Evolutionary conservation across 1,140 invertebrate species (phyloP).

Genomic region (Ptiloglossa arizonensis): DNA sequence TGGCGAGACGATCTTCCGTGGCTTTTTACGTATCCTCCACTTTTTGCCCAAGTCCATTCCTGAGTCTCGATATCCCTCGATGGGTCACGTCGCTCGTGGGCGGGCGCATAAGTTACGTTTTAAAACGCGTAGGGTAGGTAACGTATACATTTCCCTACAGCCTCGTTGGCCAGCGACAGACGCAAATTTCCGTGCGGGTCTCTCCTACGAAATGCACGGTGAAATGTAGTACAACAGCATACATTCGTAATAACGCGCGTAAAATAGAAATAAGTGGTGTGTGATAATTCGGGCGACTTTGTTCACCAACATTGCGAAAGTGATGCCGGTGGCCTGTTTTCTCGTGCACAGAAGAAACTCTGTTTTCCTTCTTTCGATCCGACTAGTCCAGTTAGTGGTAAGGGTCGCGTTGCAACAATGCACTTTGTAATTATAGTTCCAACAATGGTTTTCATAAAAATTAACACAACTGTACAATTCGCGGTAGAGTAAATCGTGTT

Average conservation of each 20-base stretch:
- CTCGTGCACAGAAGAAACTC: conserved; percentile 21
- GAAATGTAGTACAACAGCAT: neutral
- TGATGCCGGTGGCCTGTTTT: conserved; percentile 18
- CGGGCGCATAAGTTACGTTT: conserved; percentile 61
- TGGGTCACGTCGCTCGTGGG: conserved; percentile 13
- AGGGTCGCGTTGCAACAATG: no score
- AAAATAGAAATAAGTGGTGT: conserved; percentile 64
- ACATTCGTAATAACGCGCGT: conserved; percentile 19
- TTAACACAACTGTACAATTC: no score
- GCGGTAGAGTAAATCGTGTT: no score
- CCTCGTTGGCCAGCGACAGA: conserved; percentile 7
- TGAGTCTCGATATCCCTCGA: conserved; percentile 53
- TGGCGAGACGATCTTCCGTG: conserved; percentile 44
- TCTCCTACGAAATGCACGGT: conserved; percentile 19
- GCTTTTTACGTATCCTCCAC: conserved; percentile 46
- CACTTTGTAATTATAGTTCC: no score
- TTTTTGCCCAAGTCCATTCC: conserved; percentile 37
- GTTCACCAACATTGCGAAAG: conserved; percentile 50
- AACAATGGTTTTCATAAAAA: no score
- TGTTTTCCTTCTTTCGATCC: conserved; percentile 36
- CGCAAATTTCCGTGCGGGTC: neutral
- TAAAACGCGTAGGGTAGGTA: conserved; percentile 19
- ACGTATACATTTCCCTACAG: conserved; percentile 32
- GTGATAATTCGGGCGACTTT: conserved; percentile 66
- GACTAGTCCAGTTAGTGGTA: conserved; percentile 50